These are phyloP conservation scores for Caenorhabditis angaria DNA, from an alignment of 2,888 invertebrate genomes.

Conservation along the genomic window DNA sequence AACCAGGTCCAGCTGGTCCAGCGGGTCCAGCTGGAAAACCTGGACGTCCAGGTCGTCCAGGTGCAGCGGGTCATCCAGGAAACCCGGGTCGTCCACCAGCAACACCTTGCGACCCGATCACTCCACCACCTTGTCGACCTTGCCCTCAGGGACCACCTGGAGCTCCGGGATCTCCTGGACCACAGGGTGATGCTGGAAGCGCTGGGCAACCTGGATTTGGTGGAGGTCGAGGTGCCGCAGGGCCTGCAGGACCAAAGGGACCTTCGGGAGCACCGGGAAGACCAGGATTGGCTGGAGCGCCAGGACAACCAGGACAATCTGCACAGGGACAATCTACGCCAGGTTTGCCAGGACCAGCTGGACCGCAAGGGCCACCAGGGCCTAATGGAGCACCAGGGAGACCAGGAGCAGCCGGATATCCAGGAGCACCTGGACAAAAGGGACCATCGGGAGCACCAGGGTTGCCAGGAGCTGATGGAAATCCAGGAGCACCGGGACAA, in stretches of 20 bases:
- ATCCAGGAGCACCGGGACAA: conserved; percentile 40
- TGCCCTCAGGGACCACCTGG: conserved; percentile 56
- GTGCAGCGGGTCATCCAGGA: conserved; percentile 57
- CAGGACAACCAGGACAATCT: conserved; percentile 45
- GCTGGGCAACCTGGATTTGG: conserved; percentile 55
- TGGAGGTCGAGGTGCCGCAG: conserved; percentile 42
- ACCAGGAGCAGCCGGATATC: conserved; percentile 44
- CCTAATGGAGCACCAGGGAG: conserved; percentile 49
- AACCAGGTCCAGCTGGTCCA: conserved; percentile 60
- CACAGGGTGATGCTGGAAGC: conserved; percentile 45
- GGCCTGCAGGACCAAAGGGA: conserved; percentile 54
- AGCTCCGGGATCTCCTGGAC: conserved; percentile 55
- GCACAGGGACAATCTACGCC: conserved; percentile 21
- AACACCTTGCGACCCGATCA: conserved; percentile 48
- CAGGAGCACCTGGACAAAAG: conserved; percentile 55
- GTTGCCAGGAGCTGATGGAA: conserved; percentile 45
- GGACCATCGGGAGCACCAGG: conserved; percentile 53
- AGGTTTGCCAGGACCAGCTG: conserved; percentile 52
- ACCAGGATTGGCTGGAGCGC: conserved; percentile 48
- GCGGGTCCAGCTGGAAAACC: conserved; percentile 59
- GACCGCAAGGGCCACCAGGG: conserved; percentile 49
- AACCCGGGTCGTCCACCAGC: conserved; percentile 49
- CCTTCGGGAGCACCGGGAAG: conserved; percentile 57
- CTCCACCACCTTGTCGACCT: conserved; percentile 49
- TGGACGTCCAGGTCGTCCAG: conserved; percentile 52